These are phyloP conservation scores for Eurystomus gularis DNA, from an alignment of 2,113 vertebrate genomes.

Conservation along the genomic window DNA sequence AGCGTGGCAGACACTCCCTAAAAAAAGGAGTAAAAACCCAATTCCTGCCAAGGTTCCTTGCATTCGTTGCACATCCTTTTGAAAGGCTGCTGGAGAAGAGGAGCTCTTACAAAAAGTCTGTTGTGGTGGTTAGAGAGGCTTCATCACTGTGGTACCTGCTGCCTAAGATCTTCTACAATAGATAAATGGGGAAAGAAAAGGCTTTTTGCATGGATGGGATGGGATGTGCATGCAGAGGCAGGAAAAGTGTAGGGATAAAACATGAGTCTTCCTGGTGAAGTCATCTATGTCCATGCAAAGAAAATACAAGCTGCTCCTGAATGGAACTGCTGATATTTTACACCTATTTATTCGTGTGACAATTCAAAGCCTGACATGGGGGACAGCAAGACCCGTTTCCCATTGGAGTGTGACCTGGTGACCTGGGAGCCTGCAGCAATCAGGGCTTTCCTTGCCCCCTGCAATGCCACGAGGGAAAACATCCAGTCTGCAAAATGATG, in stretches of 20 bases:
- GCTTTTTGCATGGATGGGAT: background rate
- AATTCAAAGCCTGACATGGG: background rate
- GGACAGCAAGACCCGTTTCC: background rate
- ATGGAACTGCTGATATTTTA: fast-evolving
- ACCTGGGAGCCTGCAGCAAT: background rate
- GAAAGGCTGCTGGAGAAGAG: background rate
- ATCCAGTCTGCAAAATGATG: background rate
- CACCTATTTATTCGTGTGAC: background rate
- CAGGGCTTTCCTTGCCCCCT: background rate
- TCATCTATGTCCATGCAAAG: background rate
- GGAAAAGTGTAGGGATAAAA: background rate
- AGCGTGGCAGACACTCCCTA: background rate
- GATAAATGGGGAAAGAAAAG: background rate
- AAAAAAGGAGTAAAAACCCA: background rate
- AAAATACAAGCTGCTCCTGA: background rate
- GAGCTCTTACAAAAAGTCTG: background rate
- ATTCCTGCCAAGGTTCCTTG: background rate
- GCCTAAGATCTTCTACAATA: background rate
- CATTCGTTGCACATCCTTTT: background rate
- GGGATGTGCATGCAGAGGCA: background rate
- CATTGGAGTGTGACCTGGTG: background rate
- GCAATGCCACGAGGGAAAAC: fast-evolving
- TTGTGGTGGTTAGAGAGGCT: background rate
- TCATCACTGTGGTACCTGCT: background rate
- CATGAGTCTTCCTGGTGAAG: background rate